phyloP scores from a whole-genome alignment of 1,140 invertebrate species.

The Drosophila nannoptera region DNA sequence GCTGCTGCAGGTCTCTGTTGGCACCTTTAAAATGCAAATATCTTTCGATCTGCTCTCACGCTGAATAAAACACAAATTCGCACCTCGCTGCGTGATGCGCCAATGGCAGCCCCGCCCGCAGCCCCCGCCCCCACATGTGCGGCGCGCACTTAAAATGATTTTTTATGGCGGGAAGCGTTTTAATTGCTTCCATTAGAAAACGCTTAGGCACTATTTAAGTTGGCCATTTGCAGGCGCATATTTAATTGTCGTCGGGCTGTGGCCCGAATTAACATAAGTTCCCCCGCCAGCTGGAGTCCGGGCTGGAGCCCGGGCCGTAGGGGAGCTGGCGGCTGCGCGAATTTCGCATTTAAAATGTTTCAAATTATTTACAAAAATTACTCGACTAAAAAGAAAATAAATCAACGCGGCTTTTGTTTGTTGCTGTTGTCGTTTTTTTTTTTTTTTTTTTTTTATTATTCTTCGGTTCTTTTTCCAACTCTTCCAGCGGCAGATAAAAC shows the following conservation, averaged over 20 bases:
- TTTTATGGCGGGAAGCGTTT: constrained; percentile 32
- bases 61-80: constrained; percentile 55
- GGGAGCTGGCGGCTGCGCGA: background rate
- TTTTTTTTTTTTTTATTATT: constrained; percentile 7
- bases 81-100: constrained; percentile 52
- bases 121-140: background rate
- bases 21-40: constrained; percentile 61
- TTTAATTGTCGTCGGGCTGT: constrained; percentile 3
- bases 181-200: constrained; percentile 72
- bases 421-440: constrained; percentile 4
- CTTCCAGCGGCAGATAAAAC: constrained; percentile 65
- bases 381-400: constrained; percentile 66
- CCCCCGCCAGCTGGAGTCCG: background rate
- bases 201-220: constrained; percentile 57
- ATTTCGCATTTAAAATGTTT: constrained; percentile 27
- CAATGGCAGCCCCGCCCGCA: background rate
- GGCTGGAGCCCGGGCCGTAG: background rate
- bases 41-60: constrained; percentile 67
- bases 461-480: constrained; percentile 11
- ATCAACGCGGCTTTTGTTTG: constrained; percentile 67
- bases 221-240: constrained; percentile 13
- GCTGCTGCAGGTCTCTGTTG: constrained; percentile 21
- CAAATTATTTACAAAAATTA: constrained; percentile 18
- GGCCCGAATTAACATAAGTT: constrained; percentile 13
- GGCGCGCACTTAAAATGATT: constrained; percentile 13